Percentiles rank a stretch among this genome's conserved stretches.
phyloP scores from a whole-genome alignment of 2,888 invertebrate genomes.

The Cataglyphis livida region DNA sequence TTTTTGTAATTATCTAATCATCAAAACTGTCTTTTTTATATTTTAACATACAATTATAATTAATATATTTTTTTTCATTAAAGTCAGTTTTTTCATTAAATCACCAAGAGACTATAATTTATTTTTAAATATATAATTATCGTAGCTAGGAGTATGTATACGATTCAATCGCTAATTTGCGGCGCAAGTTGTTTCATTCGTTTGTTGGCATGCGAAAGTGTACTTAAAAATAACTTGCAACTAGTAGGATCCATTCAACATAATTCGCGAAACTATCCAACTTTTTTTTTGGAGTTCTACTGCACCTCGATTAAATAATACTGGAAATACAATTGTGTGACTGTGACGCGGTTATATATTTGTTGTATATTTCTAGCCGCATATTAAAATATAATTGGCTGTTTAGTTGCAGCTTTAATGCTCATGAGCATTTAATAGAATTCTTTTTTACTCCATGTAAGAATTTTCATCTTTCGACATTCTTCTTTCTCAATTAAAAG shows the following conservation, averaged over 20 bases:
- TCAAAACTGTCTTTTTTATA: neutral
- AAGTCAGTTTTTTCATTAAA: neutral
- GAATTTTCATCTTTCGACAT: neutral
- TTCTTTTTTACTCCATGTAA: neutral
- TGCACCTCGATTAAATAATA: constrained; percentile 11
- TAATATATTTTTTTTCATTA: neutral
- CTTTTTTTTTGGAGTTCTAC: constrained; percentile 13
- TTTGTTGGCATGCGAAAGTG: constrained; percentile 42
- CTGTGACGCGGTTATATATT: neutral
- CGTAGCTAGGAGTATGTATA: neutral
- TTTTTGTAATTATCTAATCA: neutral
- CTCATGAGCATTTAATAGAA: constrained; percentile 1
- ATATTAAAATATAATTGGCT: constrained; percentile 44
- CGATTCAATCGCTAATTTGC: constrained; percentile 20
- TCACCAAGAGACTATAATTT: neutral
- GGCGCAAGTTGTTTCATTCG: constrained; percentile 32
- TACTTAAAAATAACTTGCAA: constrained; percentile 46
- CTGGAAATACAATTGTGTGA: constrained; percentile 20
- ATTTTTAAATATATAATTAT: neutral
- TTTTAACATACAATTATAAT: neutral
- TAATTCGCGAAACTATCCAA: constrained; percentile 5
- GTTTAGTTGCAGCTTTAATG: constrained; percentile 62
- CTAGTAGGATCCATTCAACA: constrained; percentile 30
- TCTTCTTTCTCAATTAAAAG: constrained; percentile 15
- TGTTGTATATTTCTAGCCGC: neutral